These are phyloP conservation scores for Anthopleura sola DNA, from an alignment of 64 coral and sea anemone genomes.

Conservation along the genomic window DNA sequence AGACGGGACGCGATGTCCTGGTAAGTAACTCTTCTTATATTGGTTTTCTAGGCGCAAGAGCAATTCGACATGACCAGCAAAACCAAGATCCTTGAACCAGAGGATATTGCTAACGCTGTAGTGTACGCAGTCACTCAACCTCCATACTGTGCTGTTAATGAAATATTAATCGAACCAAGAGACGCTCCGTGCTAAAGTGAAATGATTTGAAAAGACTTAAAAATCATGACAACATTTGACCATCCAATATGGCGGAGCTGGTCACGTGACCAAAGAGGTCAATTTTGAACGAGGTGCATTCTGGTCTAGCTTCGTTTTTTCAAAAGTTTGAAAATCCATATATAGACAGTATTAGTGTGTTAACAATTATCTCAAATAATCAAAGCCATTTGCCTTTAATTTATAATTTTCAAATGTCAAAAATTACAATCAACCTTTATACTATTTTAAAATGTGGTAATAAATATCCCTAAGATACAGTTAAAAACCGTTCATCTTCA, in stretches of 20 bases:
- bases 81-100: slow-evolving; percentile 63
- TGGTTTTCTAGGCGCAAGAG: slow-evolving; percentile 60
- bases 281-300: not conserved
- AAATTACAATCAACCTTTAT: too few species aligned
- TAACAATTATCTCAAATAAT: not conserved
- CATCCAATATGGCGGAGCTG: not conserved
- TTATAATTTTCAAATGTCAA: too few species aligned
- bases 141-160: slow-evolving; percentile 86
- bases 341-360: not conserved
- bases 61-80: slow-evolving; percentile 63
- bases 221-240: too few species aligned
- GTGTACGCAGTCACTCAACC: slow-evolving; percentile 76
- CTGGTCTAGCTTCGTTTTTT: not conserved
- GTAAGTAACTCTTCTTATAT: not conserved
- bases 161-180: slow-evolving; percentile 78
- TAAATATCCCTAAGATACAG: too few species aligned
- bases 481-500: too few species aligned
- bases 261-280: not conserved
- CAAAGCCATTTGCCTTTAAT: too few species aligned
- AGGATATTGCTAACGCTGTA: slow-evolving; percentile 67
- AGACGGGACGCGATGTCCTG: not conserved
- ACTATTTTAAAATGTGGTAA: too few species aligned
- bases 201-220: not conserved
- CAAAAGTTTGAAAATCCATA: not conserved
- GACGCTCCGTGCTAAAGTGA: slow-evolving; percentile 66